These are phyloP conservation scores for Heteropelma amictum DNA, from an alignment of 2,888 invertebrate genomes.

Conservation along the genomic window DNA sequence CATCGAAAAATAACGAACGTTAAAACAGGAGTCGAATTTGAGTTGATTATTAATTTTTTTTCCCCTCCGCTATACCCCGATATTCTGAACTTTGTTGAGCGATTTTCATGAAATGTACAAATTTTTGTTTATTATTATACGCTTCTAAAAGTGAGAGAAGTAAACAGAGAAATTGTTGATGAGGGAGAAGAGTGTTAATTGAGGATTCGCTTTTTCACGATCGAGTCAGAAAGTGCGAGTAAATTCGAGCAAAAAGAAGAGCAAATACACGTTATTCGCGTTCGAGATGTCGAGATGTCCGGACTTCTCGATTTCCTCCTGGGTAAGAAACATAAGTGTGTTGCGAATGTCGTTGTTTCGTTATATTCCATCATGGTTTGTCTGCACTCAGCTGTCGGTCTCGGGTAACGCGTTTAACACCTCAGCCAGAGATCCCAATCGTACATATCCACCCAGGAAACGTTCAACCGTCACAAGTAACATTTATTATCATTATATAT, in stretches of 20 bases:
- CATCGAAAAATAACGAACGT: no score
- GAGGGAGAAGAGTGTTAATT: slow-evolving; percentile 67
- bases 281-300: not conserved
- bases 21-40: no score
- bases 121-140: slow-evolving; percentile 42
- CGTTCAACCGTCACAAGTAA: slow-evolving; percentile 17
- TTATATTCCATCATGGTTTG: not conserved
- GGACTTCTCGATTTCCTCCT: slow-evolving; percentile 18
- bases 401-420: slow-evolving; percentile 54
- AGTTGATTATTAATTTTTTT: no score
- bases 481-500: slow-evolving; percentile 36
- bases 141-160: not conserved
- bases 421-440: slow-evolving; percentile 49
- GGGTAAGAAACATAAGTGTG: not conserved
- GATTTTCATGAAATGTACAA: slow-evolving; percentile 36
- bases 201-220: slow-evolving; percentile 71
- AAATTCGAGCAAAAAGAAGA: not conserved
- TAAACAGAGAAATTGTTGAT: not conserved
- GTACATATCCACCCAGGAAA: slow-evolving; percentile 20
- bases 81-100: no score
- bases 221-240: slow-evolving; percentile 58
- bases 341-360: slow-evolving; percentile 20
- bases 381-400: slow-evolving; percentile 52
- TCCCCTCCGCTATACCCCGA: no score
- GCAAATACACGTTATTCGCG: slow-evolving; percentile 25